Conservation (phyloP, 2,797 vertebrate species). For the Naso thynnoides region DNA sequence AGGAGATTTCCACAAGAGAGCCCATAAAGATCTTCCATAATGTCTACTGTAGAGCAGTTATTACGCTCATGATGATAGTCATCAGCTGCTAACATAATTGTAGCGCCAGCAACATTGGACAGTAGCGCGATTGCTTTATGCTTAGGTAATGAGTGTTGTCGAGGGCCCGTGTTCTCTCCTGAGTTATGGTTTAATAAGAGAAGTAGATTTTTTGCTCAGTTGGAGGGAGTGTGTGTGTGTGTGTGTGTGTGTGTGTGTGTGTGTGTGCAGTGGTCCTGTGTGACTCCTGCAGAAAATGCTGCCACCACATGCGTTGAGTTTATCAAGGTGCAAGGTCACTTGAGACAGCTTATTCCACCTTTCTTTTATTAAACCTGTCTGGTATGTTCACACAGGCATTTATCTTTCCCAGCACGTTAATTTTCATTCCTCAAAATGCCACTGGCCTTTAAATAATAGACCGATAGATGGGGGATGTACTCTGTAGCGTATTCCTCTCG, state of each 20-base stretch:
- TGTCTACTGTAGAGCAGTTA: slow-evolving; percentile 61
- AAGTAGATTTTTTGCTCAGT: slow-evolving; percentile 50
- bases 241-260: too few species aligned
- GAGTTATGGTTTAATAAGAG: slow-evolving; percentile 71
- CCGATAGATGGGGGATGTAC: slow-evolving; percentile 29
- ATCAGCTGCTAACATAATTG: slow-evolving; percentile 72
- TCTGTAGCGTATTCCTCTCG: slow-evolving; percentile 20
- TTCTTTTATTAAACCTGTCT: slow-evolving; percentile 63
- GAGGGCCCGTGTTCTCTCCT: slow-evolving; percentile 40
- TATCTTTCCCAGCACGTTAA: slow-evolving; percentile 40
- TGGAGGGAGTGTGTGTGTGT: background rate
- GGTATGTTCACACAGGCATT: slow-evolving; percentile 32
- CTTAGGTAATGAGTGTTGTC: slow-evolving; percentile 64
- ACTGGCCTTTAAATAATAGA: slow-evolving; percentile 39
- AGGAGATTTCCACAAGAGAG: slow-evolving; percentile 53
- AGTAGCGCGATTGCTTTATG: slow-evolving; percentile 45
- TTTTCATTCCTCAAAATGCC: slow-evolving; percentile 32
- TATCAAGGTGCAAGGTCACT: slow-evolving; percentile 31
- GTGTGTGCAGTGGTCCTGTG: slow-evolving; percentile 17
- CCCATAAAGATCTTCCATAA: slow-evolving; percentile 55
- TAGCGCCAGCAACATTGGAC: slow-evolving; percentile 48
- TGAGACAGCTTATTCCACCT: slow-evolving; percentile 44
- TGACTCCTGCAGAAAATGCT: slow-evolving; percentile 29
- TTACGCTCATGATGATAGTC: slow-evolving; percentile 77
- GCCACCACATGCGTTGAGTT: background rate